Evolutionary conservation across 2,888 invertebrate species (phyloP).

Genomic region (Clostera curtula): DNA sequence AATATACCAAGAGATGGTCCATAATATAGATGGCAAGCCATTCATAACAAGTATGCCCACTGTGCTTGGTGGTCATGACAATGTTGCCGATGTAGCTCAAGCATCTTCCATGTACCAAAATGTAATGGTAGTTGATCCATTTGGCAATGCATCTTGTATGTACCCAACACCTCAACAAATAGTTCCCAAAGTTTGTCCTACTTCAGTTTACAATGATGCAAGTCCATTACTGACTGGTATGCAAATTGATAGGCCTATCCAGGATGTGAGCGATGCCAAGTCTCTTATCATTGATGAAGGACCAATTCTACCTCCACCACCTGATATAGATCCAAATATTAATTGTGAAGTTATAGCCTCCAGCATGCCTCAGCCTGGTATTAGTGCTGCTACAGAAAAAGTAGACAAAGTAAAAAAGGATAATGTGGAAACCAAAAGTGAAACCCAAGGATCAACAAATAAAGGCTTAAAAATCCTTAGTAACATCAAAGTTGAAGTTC

Average conservation of each 20-base stretch:
- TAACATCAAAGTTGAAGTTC: constrained; percentile 71
- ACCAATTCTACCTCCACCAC: constrained; percentile 36
- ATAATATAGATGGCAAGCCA: constrained; percentile 59
- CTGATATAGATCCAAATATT: constrained; percentile 16
- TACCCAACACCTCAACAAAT: constrained; percentile 50
- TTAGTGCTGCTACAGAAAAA: constrained; percentile 20
- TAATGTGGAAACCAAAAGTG: constrained; percentile 33
- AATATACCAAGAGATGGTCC: constrained; percentile 66
- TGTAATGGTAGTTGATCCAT: constrained; percentile 66
- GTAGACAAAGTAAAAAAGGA: constrained; percentile 20
- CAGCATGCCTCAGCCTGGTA: constrained; percentile 6
- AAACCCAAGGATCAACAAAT: constrained; percentile 36
- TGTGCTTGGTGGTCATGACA: constrained; percentile 45
- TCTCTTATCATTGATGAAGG: constrained; percentile 62
- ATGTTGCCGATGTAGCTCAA: constrained; percentile 52
- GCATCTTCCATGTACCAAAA: constrained; percentile 62
- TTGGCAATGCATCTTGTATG: constrained; percentile 62
- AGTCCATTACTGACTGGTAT: constrained; percentile 24
- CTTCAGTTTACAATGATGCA: constrained; percentile 38
- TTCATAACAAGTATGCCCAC: constrained; percentile 56
- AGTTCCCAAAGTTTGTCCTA: constrained; percentile 40
- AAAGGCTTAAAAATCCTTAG: constrained; percentile 69
- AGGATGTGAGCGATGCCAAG: constrained; percentile 43
- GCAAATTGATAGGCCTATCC: constrained; percentile 31
- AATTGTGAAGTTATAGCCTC: constrained; percentile 6